phyloP scores from a whole-genome alignment of 2,113 vertebrate genomes.

The Callospermophilus lateralis region DNA sequence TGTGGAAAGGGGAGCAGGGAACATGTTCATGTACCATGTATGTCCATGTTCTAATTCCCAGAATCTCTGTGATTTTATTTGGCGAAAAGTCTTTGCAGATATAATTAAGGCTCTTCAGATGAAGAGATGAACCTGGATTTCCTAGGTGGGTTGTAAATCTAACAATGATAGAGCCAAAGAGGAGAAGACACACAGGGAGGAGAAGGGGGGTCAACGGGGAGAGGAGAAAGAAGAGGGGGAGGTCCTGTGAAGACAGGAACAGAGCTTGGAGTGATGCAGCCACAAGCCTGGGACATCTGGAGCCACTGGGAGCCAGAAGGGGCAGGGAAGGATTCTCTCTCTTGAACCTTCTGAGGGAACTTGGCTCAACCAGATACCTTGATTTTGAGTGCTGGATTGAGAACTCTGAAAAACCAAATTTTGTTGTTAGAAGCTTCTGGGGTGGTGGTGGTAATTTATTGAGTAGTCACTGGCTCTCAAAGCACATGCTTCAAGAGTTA shows the following conservation, averaged over 20 bases:
- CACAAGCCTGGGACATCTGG: background rate
- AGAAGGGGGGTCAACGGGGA: too few relatives aligned
- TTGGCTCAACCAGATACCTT: background rate
- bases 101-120: background rate
- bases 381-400: background rate
- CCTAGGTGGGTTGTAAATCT: background rate
- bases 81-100: background rate
- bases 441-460: background rate
- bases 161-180: background rate
- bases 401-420: background rate
- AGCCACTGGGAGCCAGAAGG: background rate
- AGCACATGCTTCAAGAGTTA: background rate
- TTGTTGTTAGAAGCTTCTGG: too few relatives aligned
- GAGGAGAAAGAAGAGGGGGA: background rate
- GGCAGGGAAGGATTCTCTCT: background rate
- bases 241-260: background rate
- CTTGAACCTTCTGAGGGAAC: background rate
- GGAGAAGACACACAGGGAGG: background rate
- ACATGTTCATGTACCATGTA: fast-evolving
- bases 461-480: background rate
- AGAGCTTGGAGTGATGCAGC: background rate
- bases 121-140: background rate
- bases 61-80: background rate
- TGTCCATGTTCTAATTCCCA: background rate
- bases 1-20: background rate